A percentile compares a stretch with the other conserved stretches of the same genome.
Evolutionary conservation across 2,113 vertebrate species (phyloP).

Genomic region (Pteruthius melanotis): DNA sequence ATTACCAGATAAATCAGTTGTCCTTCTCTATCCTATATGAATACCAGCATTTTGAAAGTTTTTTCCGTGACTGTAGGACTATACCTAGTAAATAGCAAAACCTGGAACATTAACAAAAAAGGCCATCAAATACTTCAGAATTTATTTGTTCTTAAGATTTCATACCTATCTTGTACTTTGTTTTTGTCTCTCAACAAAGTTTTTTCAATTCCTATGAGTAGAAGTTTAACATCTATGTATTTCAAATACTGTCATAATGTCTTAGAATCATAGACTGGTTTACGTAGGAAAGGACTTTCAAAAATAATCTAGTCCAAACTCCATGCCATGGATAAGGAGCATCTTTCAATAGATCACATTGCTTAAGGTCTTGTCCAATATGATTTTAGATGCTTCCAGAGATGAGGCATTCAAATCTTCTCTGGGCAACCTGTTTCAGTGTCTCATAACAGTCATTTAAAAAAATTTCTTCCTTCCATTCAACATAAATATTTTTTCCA

Average conservation of each 20-base stretch:
- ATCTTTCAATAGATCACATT: not conserved
- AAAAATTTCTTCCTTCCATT: not conserved
- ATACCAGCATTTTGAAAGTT: not conserved
- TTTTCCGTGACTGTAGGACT: not conserved
- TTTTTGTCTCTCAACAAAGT: not conserved
- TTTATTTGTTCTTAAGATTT: not conserved
- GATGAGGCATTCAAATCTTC: not conserved
- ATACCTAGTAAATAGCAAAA: not conserved
- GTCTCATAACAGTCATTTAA: not conserved
- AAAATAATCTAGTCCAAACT: not conserved
- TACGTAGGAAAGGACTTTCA: fast-evolving
- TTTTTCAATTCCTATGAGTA: not conserved
- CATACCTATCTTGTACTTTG: not conserved
- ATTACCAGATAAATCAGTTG: not conserved
- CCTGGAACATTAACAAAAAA: not conserved
- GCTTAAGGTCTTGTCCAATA: not conserved
- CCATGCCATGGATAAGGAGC: not conserved
- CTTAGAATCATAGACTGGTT: not conserved
- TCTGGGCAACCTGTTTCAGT: not conserved
- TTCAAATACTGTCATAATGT: not conserved
- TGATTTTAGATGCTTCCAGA: not conserved
- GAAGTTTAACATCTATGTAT: not conserved
- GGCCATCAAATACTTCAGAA: not conserved
- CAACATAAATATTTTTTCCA: not conserved
- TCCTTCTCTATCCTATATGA: not conserved